Percentiles rank a stretch among this genome's conserved stretches.
These are phyloP conservation scores for Octomys mimax DNA, from an alignment of 2,797 vertebrate genomes.

Conservation along the genomic window DNA sequence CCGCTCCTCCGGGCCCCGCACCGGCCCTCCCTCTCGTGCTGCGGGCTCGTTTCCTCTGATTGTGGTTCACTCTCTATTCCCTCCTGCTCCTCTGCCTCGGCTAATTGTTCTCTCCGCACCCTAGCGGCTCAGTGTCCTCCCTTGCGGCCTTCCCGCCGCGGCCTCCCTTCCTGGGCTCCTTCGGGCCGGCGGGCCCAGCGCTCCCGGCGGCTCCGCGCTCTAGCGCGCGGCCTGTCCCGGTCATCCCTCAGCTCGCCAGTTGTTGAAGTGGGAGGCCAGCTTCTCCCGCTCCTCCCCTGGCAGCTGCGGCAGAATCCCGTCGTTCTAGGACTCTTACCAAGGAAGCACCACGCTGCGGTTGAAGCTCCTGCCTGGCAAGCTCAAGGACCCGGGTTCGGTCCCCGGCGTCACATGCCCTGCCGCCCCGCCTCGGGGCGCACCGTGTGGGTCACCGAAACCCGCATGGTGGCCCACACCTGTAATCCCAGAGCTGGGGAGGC, in stretches of 20 bases:
- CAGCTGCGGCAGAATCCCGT: not conserved
- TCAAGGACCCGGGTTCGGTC: too few species aligned
- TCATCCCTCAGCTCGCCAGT: not conserved
- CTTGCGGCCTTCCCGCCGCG: not conserved
- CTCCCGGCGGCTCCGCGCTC: too few species aligned
- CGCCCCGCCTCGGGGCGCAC: too few species aligned
- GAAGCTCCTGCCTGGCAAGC: too few species aligned
- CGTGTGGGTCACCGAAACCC: too few species aligned
- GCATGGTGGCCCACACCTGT: too few species aligned
- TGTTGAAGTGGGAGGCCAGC: not conserved
- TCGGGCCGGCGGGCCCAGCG: not conserved
- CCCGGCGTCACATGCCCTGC: too few species aligned
- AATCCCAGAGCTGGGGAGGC: too few species aligned
- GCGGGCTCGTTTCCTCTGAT: slow-evolving; percentile 76
- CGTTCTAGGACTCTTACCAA: not conserved
- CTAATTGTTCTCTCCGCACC: slow-evolving; percentile 81
- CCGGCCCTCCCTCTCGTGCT: slow-evolving; percentile 21
- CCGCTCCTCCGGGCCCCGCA: not conserved
- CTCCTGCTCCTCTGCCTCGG: slow-evolving; percentile 78
- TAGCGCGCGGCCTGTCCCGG: not conserved
- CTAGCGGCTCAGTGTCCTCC: slow-evolving; percentile 76
- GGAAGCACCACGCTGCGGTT: not conserved
- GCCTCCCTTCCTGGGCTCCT: slow-evolving; percentile 61
- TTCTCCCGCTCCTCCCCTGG: not conserved
- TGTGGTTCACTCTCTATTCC: slow-evolving; percentile 82